phyloP scores from a whole-genome alignment of 2,888 invertebrate species.

The Himalopsyche tibetana region DNA sequence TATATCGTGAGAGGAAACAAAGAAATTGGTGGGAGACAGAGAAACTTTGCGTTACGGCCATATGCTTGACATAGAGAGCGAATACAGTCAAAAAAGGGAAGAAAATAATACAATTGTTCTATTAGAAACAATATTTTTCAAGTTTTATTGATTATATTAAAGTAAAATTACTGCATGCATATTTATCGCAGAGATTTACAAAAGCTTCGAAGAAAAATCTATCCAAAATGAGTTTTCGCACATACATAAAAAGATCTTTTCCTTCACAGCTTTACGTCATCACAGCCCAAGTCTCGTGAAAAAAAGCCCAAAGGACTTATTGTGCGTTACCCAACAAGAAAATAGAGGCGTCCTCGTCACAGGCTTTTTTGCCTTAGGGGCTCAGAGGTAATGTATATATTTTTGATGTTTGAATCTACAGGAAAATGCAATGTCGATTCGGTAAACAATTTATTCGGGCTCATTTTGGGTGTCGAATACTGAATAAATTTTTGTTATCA shows the following conservation, averaged over 20 bases:
- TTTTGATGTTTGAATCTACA: background rate
- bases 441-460: background rate
- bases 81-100: no score
- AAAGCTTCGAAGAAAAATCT: background rate
- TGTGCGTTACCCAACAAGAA: background rate
- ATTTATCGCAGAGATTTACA: no score
- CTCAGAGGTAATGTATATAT: background rate
- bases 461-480: no score
- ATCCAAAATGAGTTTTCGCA: slow-evolving; percentile 5
- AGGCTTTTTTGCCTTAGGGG: background rate
- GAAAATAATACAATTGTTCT: no score
- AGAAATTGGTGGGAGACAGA: no score
- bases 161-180: no score
- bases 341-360: background rate
- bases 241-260: background rate
- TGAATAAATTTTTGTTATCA: no score
- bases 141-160: no score
- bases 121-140: no score
- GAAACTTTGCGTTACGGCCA: no score
- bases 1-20: no score
- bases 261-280: background rate
- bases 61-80: no score
- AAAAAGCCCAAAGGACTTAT: background rate
- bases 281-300: background rate
- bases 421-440: background rate